These are phyloP conservation scores for Stegodyphus mimosarum DNA, from an alignment of 1,140 invertebrate species.

Conservation along the genomic window DNA sequence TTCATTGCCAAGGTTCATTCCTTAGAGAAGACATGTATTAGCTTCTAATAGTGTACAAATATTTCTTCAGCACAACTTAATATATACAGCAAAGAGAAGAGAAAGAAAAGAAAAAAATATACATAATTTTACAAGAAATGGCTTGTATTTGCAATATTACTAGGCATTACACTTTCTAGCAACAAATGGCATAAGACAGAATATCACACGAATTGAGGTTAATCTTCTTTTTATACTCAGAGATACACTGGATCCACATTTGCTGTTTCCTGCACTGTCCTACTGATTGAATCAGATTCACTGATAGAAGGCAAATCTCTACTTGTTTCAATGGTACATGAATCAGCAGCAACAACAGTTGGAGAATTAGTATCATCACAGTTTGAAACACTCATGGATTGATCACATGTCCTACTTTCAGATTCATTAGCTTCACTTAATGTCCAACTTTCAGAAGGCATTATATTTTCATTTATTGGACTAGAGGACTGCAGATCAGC, in stretches of 20 bases:
- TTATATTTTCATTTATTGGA: conserved; percentile 19
- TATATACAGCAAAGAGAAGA: conserved; percentile 12
- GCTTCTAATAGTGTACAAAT: conserved; percentile 30
- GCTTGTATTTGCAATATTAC: conserved; percentile 16
- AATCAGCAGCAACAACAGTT: neutral
- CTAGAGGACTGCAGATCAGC: conserved; percentile 25
- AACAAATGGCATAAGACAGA: conserved; percentile 33
- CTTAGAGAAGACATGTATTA: conserved; percentile 17
- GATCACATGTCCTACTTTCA: conserved; percentile 45
- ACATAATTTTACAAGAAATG: conserved; percentile 25
- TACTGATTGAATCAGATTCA: conserved; percentile 10
- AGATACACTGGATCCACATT: conserved; percentile 53
- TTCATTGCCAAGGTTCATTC: neutral
- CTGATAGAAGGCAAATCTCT: neutral
- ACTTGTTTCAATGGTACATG: neutral
- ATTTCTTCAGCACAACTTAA: conserved; percentile 35
- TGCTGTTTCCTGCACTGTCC: conserved; percentile 35
- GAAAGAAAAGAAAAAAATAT: conserved; percentile 14
- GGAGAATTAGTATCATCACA: conserved; percentile 21
- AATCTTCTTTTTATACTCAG: neutral
- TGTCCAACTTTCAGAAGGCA: conserved; percentile 3
- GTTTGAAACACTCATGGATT: conserved; percentile 12
- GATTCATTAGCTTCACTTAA: conserved; percentile 7
- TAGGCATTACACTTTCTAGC: neutral
- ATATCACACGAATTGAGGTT: conserved; percentile 30